Base-by-base conservation (phyloP, 2,113 vertebrate genomes). In the Ochotona princeps region DNA sequence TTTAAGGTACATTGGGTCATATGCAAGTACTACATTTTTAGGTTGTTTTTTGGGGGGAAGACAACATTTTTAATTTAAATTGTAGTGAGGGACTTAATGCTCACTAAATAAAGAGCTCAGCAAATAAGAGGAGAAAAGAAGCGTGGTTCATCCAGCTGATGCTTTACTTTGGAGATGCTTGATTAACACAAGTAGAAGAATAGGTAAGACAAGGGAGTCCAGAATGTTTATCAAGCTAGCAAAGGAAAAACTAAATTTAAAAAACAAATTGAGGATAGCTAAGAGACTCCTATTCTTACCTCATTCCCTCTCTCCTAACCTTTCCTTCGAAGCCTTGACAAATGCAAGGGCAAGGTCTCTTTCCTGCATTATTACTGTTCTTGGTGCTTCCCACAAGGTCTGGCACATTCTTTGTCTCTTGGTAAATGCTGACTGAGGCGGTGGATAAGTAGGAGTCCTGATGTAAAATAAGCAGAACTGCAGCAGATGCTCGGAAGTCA, bases 381-480 rank as follows among this genome's bases (percentile, higher is more conserved):
- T 87, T 49, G 69, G 20, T 83, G 23, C 13, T 89, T 28, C 8
- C 15, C 8, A 12, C 13, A 57, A 67, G 10, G 73, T 84, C 60
- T 81, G 65, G 69, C 30, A 76, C 18, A 61, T 90, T 32, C 38
- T 49, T 73, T 79, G 76, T 35, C 30, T 86, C 63, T 82, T 92
- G 44, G 21, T 72, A 70, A 70, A 4, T 70, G 30, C 61, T 87
- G 8, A 20, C 60, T 95, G 54, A 74, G 82, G 70, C 9, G 79
- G 79, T 91, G 47, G 67, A 21, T 92, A 12, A n/a, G 54, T 86
- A 76, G 5, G 44, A 72, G 15, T 93, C 65, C 73, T 91, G 91
- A 49, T 83, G 38, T 91, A 80, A 14, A 87, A 81, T n/a, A 60
- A 26, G 9, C 3, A 11, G 10, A 87, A 54, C 8, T 32, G 95